These are phyloP conservation scores for Lacanobia oleracea DNA, from an alignment of 2,888 invertebrate species.

Conservation along the genomic window DNA sequence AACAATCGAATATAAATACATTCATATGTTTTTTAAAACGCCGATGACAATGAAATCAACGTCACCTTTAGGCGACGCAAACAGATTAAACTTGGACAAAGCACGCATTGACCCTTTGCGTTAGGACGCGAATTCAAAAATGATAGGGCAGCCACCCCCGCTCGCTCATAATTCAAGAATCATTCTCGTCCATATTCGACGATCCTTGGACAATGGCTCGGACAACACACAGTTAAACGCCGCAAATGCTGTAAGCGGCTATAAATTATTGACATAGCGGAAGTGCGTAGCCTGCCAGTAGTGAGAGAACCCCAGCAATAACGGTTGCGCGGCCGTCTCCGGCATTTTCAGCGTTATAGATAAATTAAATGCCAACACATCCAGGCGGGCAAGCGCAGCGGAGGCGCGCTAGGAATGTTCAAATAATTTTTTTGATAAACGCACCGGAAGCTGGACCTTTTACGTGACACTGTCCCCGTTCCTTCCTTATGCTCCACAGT, in stretches of 20 bases:
- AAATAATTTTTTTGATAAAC: slow-evolving; percentile 89
- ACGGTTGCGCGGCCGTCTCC: slow-evolving; percentile 82
- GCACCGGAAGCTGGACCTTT: slow-evolving; percentile 88
- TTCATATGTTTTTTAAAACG: slow-evolving; percentile 64
- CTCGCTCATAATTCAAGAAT: slow-evolving; percentile 85
- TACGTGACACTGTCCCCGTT: slow-evolving; percentile 87
- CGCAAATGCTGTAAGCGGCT: slow-evolving; percentile 85
- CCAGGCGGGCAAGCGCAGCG: slow-evolving; percentile 81
- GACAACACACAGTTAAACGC: slow-evolving; percentile 86
- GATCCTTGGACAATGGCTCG: slow-evolving; percentile 85
- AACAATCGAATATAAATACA: slow-evolving; percentile 60
- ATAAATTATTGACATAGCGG: slow-evolving; percentile 90
- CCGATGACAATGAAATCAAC: slow-evolving; percentile 73
- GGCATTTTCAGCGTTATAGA: slow-evolving; percentile 88
- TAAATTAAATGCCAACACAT: slow-evolving; percentile 90
- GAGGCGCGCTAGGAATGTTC: slow-evolving; percentile 86
- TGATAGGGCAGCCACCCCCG: slow-evolving; percentile 78
- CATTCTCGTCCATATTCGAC: slow-evolving; percentile 85
- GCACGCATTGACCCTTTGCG: slow-evolving; percentile 79
- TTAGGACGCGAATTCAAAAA: slow-evolving; percentile 85
- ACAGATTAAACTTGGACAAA: slow-evolving; percentile 78
- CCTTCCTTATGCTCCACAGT: slow-evolving; percentile 82
- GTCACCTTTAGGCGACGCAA: slow-evolving; percentile 73
- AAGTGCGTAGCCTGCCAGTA: slow-evolving; percentile 84
- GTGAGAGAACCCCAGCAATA: slow-evolving; percentile 82